Percentiles rank a stretch among this genome's conserved stretches.
Evolutionary conservation across 2,797 vertebrate genomes (phyloP).

Genomic region (Percopsis omiscomaycus): DNA sequence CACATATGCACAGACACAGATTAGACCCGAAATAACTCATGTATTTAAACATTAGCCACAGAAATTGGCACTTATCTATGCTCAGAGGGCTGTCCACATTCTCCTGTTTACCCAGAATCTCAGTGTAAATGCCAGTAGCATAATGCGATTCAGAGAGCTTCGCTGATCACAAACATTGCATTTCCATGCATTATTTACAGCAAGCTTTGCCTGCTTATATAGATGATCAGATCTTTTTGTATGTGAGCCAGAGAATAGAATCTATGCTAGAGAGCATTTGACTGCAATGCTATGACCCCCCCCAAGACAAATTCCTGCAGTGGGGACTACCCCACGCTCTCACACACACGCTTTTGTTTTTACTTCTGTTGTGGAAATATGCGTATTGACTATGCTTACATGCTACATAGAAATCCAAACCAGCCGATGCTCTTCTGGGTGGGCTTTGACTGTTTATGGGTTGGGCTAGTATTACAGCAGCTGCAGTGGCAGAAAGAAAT

Average conservation of each 20-base stretch:
- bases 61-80: constrained; percentile 52
- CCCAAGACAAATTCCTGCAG: no score
- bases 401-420: no score
- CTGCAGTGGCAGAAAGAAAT: no score
- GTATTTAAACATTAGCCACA: constrained; percentile 60
- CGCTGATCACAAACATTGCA: constrained; percentile 60
- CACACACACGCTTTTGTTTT: no score
- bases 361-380: no score
- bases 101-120: constrained; percentile 66
- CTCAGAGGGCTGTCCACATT: constrained; percentile 34
- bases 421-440: no score
- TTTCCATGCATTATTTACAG: constrained; percentile 78
- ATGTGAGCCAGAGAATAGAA: neutral
- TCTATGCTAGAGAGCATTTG: no score
- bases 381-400: no score
- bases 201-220: constrained; percentile 46
- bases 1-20: constrained; percentile 1
- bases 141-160: constrained; percentile 62
- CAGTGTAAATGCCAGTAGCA: constrained; percentile 74
- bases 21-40: constrained; percentile 6
- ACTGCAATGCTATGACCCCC: no score
- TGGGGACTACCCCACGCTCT: no score
- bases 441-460: no score
- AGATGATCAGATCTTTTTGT: neutral
- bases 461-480: no score